Evolutionary conservation across 1,140 invertebrate genomes (phyloP), one percentile per base, ranked within the genome.

Genomic region (Cryptotermes secundus): DNA sequence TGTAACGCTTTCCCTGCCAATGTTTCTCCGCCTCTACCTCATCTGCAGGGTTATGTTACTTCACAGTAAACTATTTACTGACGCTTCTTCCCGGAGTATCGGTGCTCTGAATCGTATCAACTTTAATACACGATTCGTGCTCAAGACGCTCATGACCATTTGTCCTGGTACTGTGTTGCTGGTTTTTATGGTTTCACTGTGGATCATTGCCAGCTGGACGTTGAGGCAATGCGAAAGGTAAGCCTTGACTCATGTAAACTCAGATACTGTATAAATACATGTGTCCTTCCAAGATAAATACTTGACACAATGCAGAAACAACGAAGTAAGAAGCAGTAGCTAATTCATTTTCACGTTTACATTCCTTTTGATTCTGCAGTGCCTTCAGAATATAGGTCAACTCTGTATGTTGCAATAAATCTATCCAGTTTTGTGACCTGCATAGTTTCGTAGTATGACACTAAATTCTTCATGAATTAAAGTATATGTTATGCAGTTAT

Each of bases 91-190:
- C 82, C 92, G 95, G 88, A 96, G 95, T 91, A 96, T 96, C 92
- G 88, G 88, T 88, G 99, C 99, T 88, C 94, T 99, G 88, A 99
- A 99, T 94, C 95, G 98, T 88, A 99, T 99, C 91, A 99, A 99
- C 92, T 99, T 99, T 93, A 99, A 99, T 92, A 99, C 99, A 42
- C 94, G 96, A 89, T 99, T 99, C 92, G 98, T 99, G 88, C 93
- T 99, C 88, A 99, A 99, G 92, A 99, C 99, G 81, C 92, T 99
- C 87, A 99, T 99, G 99, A 99, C 98, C 88, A 99, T 99, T 89
- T 99, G 98, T 91, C 99, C 99, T 36, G 99, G 98, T 86, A 99
- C 98, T 81, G 98, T 99, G 85, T 93, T 99, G 87, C 92, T 99
- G 86, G 98, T 99, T 84, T 99, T 99, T 91, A 99, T 99, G 96